Percentiles rank a stretch among this genome's conserved stretches.
These are phyloP conservation scores for Phlogophora meticulosa DNA, from an alignment of 2,888 invertebrate species.

Conservation along the genomic window DNA sequence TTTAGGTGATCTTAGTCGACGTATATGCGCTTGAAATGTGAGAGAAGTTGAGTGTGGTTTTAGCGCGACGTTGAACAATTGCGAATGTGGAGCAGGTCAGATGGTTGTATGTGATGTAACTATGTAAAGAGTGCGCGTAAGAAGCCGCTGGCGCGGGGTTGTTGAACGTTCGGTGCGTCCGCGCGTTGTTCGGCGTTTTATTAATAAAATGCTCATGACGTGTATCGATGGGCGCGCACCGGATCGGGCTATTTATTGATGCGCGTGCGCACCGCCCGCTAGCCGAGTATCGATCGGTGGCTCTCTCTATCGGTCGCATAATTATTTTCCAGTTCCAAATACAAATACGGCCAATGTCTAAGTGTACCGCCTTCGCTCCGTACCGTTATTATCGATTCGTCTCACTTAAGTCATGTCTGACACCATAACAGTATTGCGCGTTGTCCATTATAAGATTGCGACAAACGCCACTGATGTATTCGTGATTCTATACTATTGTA, in stretches of 20 bases:
- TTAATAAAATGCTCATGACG: constrained; percentile 89
- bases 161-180: constrained; percentile 84
- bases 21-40: constrained; percentile 36
- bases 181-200: constrained; percentile 85
- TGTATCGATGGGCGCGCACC: constrained; percentile 84
- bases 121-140: constrained; percentile 75
- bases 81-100: constrained; percentile 72
- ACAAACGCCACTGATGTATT: constrained; percentile 62
- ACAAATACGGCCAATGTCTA: constrained; percentile 59
- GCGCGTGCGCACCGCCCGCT: constrained; percentile 79
- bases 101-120: constrained; percentile 78
- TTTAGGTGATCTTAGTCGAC: constrained; percentile 35
- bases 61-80: constrained; percentile 63
- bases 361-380: constrained; percentile 60
- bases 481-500: constrained; percentile 56
- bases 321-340: constrained; percentile 60
- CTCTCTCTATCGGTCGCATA: constrained; percentile 65
- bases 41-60: constrained; percentile 42
- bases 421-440: constrained; percentile 67
- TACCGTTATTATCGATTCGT: constrained; percentile 70
- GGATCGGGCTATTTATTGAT: constrained; percentile 87
- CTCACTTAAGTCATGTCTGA: constrained; percentile 68
- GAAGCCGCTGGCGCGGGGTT: constrained; percentile 81
- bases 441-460: constrained; percentile 64
- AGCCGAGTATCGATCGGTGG: constrained; percentile 76